phyloP scores from a whole-genome alignment of 2,888 invertebrate species.

The Tetranychus piercei region DNA sequence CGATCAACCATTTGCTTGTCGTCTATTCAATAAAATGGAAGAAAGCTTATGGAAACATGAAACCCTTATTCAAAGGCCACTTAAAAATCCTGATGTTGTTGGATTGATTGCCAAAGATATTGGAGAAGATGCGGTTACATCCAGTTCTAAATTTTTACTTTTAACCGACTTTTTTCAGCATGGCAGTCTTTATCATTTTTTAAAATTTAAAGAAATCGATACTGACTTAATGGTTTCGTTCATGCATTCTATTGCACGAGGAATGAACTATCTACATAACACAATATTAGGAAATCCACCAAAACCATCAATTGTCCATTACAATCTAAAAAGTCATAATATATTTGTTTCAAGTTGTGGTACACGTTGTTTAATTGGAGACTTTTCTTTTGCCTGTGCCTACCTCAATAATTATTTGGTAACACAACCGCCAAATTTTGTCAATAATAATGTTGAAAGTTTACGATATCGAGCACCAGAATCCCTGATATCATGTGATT shows the following conservation, averaged over 20 bases:
- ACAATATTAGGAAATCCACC: background rate
- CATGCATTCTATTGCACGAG: background rate
- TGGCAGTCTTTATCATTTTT: background rate
- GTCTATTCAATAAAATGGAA: background rate
- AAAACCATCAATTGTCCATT: background rate
- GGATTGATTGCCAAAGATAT: background rate
- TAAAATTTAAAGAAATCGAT: background rate
- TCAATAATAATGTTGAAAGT: background rate
- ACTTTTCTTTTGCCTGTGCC: background rate
- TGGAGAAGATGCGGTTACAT: background rate
- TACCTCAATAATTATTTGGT: background rate
- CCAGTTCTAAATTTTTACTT: background rate
- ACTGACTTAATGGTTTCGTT: background rate
- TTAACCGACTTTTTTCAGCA: background rate
- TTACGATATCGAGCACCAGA: conserved; percentile 78
- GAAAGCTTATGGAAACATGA: background rate
- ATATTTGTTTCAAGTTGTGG: background rate
- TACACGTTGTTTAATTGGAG: background rate
- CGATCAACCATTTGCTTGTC: background rate
- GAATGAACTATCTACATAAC: background rate
- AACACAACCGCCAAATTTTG: background rate
- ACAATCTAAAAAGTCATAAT: background rate
- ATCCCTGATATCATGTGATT: conserved; percentile 60
- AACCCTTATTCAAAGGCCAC: background rate
- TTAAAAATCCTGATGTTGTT: background rate